A percentile compares a stretch with the other conserved stretches of the same genome.
phyloP scores from a whole-genome alignment of 2,113 vertebrate genomes.

The Pyxicephalus adspersus region DNA sequence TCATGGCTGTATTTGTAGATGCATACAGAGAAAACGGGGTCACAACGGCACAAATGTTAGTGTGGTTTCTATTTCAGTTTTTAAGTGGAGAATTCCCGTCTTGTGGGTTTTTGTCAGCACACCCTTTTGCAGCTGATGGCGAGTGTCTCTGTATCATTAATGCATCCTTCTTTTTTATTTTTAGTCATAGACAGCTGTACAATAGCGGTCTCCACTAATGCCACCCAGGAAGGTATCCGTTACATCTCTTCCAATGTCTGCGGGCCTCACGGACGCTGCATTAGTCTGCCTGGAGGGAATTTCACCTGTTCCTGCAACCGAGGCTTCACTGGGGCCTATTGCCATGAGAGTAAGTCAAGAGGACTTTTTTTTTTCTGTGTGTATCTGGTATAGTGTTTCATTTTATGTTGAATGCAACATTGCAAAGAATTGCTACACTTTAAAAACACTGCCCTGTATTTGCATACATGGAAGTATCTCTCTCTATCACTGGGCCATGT shows the following conservation, averaged over 20 bases:
- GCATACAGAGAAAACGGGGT: neutral
- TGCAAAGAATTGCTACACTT: neutral
- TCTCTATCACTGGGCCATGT: no score
- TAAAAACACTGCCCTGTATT: no score
- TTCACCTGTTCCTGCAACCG: conserved; percentile 91
- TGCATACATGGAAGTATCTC: no score
- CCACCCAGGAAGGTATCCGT: conserved; percentile 73
- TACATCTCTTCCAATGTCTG: conserved; percentile 86
- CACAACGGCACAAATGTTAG: conserved; percentile 10
- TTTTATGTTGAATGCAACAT: neutral
- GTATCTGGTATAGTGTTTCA: neutral
- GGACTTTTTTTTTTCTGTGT: neutral
- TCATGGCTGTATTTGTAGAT: conserved; percentile 1
- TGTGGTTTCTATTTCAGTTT: conserved; percentile 23
- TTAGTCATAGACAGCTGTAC: conserved; percentile 94
- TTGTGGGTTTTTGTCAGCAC: conserved; percentile 27
- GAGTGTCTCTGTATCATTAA: conserved; percentile 47
- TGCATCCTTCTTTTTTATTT: conserved; percentile 33
- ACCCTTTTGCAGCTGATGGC: conserved; percentile 45
- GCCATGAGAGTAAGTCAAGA: conserved; percentile 91
- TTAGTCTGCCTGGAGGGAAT: conserved; percentile 89
- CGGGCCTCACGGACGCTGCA: conserved; percentile 87
- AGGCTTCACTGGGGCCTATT: conserved; percentile 92
- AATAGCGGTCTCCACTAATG: conserved; percentile 80
- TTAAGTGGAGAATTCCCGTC: neutral